Base-by-base conservation (phyloP, 2,888 invertebrate genomes). In the Listrodromus nycthemerus region DNA sequence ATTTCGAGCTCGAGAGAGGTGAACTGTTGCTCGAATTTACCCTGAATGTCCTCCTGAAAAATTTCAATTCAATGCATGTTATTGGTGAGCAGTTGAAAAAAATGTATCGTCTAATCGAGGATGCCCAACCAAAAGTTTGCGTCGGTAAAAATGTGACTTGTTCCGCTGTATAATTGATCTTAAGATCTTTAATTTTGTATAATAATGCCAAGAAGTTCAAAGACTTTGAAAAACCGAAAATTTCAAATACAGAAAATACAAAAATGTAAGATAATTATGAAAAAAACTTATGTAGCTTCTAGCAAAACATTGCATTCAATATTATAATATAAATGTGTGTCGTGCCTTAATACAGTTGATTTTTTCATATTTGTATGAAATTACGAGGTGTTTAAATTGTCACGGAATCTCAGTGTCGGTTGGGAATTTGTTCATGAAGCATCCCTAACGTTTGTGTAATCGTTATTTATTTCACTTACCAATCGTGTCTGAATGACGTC, bases 1-100 rank as follows among this genome's bases (percentile, higher is more conserved):
- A 98, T 96, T 93, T 98, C 98, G 84, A 96, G 95, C 93, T 97
- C 97, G 92, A 98, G 94, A 86, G 95, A 96, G 82, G 96, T 95
- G 91, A 97, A 97, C 80, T 97, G 92, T 37, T 92, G 91, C 86
- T 94, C 94, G 88, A 94, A 95, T 85, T 94, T 94, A 58, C 87
- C 90, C 86, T 95, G 94, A 21, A 94, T 91, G 65, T 93, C 93
- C 82, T 94, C 94, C 95, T 95, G 90, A 63, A 24, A 6, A 24
- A 89, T 87, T 37, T 30, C 2, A 24, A 37, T 33, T 65, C 13
- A 33, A 41, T 27, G 8, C 24, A 58, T 5, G 21, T 27, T 58
- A 52, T 61, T 16, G n/a, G n/a, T 30, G 10, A 30, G 24, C 27
- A 6, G 27, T 61, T n/a, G 5, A 30, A 24, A 30, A 61, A 1